Base-by-base conservation (phyloP, 2,113 vertebrate genomes). In the Lophochroa leadbeateri region DNA sequence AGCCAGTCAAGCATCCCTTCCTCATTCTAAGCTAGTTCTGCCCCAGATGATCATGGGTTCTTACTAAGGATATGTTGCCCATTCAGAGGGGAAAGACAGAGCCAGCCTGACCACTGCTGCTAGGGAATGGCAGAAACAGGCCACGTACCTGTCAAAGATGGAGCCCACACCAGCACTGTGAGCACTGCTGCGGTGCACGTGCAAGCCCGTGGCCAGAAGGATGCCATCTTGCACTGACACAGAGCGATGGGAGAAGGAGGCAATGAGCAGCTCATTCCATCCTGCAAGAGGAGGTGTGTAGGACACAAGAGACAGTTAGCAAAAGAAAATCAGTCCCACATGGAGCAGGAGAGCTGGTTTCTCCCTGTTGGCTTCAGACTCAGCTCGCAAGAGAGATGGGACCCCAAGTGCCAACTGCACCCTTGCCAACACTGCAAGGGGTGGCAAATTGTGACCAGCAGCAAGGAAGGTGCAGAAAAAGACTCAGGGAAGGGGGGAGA, bases 181-280 rank as follows among this genome's bases (percentile, higher is more conserved):
- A 57, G 99, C 99, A 1, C 99, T 99, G 97, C 98, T 99, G 70
- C 99, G 98, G 92, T 99, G 99, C 33, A 99, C 99, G 0, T 99
- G 99, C 53, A 99, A 98, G 17, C 99, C 99, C 0, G 99, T 99
- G 89, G 99, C 99, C 96, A 99, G 96, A 23, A 99, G 98, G 95
- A 99, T 99, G n/a, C 99, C 99, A 0, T 99, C 99, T 95, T 99
- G 99, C 39, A 99, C 99, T 0, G 99, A 99, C 77, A 99, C 99
- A 0, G 99, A 99, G 92, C 99, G 99, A 90, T 99, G 99, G 10
- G 99, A 99, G 96, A 99, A 99, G 7, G 99, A 99, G 41, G 99
- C 99, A 17, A 99, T 99, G 11, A 99, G 98, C 94, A 99, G 97
- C 88, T 99, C 99, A 2, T 99, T 99, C 99, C 99, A 99, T 55